A percentile compares a stretch with the other conserved stretches of the same genome.
Evolutionary conservation across 1,140 invertebrate species (phyloP).

Genomic region (Ips typographus): DNA sequence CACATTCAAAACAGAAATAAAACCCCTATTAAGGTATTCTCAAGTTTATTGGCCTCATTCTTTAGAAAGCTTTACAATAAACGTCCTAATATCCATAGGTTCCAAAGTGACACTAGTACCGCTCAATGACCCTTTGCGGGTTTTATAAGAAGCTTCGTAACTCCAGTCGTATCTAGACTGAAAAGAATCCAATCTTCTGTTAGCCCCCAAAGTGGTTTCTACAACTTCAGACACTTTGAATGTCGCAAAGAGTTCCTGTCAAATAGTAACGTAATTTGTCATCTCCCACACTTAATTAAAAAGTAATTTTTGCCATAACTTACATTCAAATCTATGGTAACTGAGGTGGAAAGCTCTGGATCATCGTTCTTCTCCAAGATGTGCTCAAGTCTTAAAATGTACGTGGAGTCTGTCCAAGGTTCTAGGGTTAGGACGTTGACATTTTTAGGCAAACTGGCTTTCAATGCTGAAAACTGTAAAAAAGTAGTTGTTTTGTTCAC

Average conservation of each 20-base stretch:
- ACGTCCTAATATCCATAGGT: constrained; percentile 14
- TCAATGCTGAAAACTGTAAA: constrained; percentile 22
- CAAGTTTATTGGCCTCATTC: no score
- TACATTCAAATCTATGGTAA: constrained; percentile 59
- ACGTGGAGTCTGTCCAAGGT: constrained; percentile 67
- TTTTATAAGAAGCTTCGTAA: background rate
- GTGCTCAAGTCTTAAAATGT: constrained; percentile 86
- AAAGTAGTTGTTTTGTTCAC: background rate
- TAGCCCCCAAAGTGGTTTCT: constrained; percentile 41
- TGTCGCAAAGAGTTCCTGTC: constrained; percentile 11
- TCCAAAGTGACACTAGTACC: background rate
- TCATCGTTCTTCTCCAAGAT: constrained; percentile 77
- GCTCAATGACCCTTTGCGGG: background rate
- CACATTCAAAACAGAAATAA: no score
- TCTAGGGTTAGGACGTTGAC: constrained; percentile 86
- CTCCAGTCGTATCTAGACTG: constrained; percentile 4
- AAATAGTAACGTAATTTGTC: no score
- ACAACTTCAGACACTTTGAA: constrained; percentile 36
- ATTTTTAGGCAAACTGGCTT: constrained; percentile 66
- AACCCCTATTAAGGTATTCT: no score
- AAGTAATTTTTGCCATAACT: background rate
- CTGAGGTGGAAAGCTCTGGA: constrained; percentile 58
- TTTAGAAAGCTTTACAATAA: constrained; percentile 11
- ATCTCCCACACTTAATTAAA: background rate
- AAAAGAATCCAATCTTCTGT: constrained; percentile 20